A percentile compares a stretch with the other conserved stretches of the same genome.
Evolutionary conservation across 2,113 vertebrate species (phyloP).

Genomic region (Sebastes schlegelii): DNA sequence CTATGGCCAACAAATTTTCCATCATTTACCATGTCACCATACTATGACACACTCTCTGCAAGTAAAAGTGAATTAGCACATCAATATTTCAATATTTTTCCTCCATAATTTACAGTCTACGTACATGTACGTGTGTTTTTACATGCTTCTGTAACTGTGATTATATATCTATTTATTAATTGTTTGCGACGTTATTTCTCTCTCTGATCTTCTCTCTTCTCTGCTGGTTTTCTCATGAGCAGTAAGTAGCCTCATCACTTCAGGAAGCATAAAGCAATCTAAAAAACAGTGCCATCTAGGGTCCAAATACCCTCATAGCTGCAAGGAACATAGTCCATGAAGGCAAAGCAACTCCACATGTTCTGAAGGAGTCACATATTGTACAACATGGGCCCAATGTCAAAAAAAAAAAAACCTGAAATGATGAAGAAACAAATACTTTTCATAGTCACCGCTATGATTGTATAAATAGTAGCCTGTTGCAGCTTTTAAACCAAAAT

Average conservation of each 20-base stretch:
- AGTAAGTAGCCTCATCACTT: neutral
- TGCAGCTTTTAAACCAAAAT: neutral
- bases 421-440: neutral
- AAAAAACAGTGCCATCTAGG: constrained; percentile 76
- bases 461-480: neutral
- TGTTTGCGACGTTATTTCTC: neutral
- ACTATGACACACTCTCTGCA: neutral
- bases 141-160: neutral
- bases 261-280: neutral
- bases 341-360: neutral
- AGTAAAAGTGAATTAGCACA: neutral
- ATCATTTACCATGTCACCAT: neutral
- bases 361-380: neutral
- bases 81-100: neutral
- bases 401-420: neutral
- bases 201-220: neutral
- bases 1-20: neutral
- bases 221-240: constrained; percentile 7
- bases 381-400: neutral
- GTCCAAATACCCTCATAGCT: constrained; percentile 44
- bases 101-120: neutral
- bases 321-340: neutral
- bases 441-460: neutral
- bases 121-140: neutral
- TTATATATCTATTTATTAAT: neutral